Conservation (phyloP, 1,140 invertebrate species). For the Drosophila orena region DNA sequence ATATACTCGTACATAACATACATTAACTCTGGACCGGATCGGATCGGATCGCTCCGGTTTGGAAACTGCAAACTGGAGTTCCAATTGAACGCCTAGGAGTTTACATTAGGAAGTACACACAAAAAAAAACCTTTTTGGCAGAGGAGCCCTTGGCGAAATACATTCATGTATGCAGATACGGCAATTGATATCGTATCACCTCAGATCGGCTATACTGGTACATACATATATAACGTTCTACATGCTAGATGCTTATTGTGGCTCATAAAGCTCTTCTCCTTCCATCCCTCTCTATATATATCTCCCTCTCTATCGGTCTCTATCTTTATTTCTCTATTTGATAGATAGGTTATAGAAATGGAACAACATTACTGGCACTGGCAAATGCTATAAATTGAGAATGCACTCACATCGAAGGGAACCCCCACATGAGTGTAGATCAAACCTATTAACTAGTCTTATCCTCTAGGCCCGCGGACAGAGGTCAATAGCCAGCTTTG, state of each 20-base stretch:
- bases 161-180: conserved; percentile 1
- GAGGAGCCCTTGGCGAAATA: conserved; percentile 3
- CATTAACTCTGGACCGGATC: conserved; percentile 18
- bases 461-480: not conserved
- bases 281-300: not conserved
- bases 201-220: conserved; percentile 8
- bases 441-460: conserved; percentile 22
- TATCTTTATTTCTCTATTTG: conserved; percentile 13
- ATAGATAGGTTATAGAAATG: conserved; percentile 52
- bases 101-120: conserved; percentile 13
- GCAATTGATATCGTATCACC: conserved; percentile 8
- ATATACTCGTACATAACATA: conserved; percentile 32
- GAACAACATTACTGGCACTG: conserved; percentile 74
- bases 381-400: conserved; percentile 52
- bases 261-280: conserved; percentile 6
- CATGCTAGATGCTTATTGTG: conserved; percentile 8
- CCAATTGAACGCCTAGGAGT: conserved; percentile 2
- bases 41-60: not conserved
- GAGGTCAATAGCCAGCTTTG: not conserved
- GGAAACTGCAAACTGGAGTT: conserved; percentile 12
- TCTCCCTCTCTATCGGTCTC: not conserved
- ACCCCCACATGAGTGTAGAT: conserved; percentile 16
- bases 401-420: conserved; percentile 8
- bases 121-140: conserved; percentile 26
- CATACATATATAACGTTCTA: conserved; percentile 8